Evolutionary conservation across 2,888 invertebrate species (phyloP).

Genomic region (Ephialtes manifestator): DNA sequence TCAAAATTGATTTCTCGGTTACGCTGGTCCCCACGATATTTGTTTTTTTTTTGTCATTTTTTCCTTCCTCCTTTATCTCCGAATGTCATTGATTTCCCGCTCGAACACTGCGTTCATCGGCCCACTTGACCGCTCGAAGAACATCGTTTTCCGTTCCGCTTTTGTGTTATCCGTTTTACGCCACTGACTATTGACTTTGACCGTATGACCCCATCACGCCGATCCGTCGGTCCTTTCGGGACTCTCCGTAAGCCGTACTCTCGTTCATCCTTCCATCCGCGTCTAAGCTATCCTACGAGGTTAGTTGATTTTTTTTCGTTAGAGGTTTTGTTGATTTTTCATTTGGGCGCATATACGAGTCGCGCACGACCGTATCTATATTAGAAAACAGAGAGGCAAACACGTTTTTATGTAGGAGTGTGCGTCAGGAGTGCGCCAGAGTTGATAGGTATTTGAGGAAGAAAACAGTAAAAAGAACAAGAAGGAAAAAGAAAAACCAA

Average conservation of each 20-base stretch:
- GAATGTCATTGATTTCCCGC: conserved; percentile 29
- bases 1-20: conserved; percentile 25
- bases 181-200: conserved; percentile 20
- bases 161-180: conserved; percentile 15
- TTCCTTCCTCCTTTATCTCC: conserved; percentile 46
- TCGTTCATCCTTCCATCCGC: conserved; percentile 78
- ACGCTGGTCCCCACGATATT: conserved; percentile 49
- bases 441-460: conserved; percentile 14
- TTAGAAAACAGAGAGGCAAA: conserved; percentile 68
- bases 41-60: conserved; percentile 10
- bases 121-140: conserved; percentile 5
- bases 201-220: conserved; percentile 8
- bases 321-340: conserved; percentile 67
- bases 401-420: conserved; percentile 64
- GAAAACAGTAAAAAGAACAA: conserved; percentile 59
- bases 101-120: conserved; percentile 8
- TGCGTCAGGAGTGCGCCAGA: conserved; percentile 30
- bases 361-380: conserved; percentile 68
- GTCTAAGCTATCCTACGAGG: conserved; percentile 85
- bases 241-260: conserved; percentile 42
- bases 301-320: conserved; percentile 78
- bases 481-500: conserved; percentile 30
- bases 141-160: conserved; percentile 33
- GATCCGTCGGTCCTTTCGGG: conserved; percentile 71
- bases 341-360: conserved; percentile 69